Evolutionary conservation across 2,888 invertebrate species (phyloP), one percentile per base, ranked within the genome.

Genomic region (Mesorhabditis sp.): DNA sequence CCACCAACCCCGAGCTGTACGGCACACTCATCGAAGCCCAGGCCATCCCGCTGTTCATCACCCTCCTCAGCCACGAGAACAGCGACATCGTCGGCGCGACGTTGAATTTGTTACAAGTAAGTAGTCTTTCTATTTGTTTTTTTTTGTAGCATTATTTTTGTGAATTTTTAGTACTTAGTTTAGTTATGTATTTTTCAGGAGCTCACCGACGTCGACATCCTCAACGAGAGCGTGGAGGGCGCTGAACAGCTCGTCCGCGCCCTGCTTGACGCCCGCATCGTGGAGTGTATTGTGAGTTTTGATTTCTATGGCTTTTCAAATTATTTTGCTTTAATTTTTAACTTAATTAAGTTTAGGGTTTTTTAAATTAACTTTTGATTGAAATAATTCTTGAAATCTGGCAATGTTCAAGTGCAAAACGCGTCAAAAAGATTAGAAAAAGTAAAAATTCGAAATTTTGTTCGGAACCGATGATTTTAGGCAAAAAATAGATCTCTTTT

Each of bases 1-100:
- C 97, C 1, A 96, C 96, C 4, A 93, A 93, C 58, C 96, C 97
- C 0, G 95, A 97, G 86, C 90, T 95, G 72, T 98, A 97, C 88
- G 92, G 93, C 0, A 87, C 94, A 66, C 89, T 97, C 73, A 93
- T 96, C 1, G 93, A 95, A 78, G 88, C 95, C 67, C 92, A 76
- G 65, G 92, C 94, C 67, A 90, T 97, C 58, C 92, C 93, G 72
- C 93, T 94, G 67, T 87, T 98, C n/a, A 87, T 98, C 62, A 94
- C 96, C 84, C 89, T 98, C 70, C 87, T 98, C 7, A 91, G 93
- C 42, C 98, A 98, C 88, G 96, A 97, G 83, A 98, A 99, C 87
- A 93, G 94, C 64, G 97, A 94, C 82, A 91, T 95, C 77, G 90
- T 92, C 42, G 92, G 92, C 66, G 92, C 92, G 77, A 91, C 92